Evolutionary conservation across 2,113 vertebrate genomes (phyloP).

Genomic region (Heptranchias perlo): DNA sequence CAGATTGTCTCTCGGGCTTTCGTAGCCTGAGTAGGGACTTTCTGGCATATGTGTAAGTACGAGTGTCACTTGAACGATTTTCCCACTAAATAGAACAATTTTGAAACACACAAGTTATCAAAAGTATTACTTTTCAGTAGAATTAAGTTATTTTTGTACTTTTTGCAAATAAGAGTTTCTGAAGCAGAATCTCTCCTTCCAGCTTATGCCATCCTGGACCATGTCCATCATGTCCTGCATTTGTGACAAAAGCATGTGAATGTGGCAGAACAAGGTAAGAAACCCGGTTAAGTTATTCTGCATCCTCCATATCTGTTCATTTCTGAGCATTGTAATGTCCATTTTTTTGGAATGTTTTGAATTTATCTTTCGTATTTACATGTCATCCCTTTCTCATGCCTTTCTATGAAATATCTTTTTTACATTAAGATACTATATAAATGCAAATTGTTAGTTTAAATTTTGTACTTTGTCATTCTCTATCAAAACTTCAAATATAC

Average conservation of each 20-base stretch:
- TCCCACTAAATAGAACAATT: background rate
- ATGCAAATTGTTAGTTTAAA: background rate
- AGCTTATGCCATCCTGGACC: slow-evolving; percentile 96
- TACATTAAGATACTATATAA: background rate
- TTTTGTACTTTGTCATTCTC: background rate
- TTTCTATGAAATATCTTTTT: too few relatives aligned
- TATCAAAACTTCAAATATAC: background rate
- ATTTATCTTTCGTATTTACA: too few relatives aligned
- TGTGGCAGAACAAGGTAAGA: slow-evolving; percentile 85
- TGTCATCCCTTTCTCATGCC: too few relatives aligned
- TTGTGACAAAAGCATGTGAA: slow-evolving; percentile 82
- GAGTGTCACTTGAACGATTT: background rate
- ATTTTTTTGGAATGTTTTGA: background rate
- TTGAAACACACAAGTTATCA: background rate
- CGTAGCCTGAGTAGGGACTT: background rate
- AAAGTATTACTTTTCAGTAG: background rate
- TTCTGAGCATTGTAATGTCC: background rate
- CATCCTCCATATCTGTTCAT: background rate
- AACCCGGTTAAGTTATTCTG: background rate
- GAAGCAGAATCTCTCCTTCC: slow-evolving; percentile 30
- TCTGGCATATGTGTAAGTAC: background rate
- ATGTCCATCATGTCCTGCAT: slow-evolving; percentile 90
- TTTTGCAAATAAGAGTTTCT: background rate
- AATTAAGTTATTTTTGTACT: background rate
- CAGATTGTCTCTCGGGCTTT: background rate